A percentile compares a stretch with the other conserved stretches of the same genome.
Evolutionary conservation across 2,888 invertebrate genomes (phyloP).

Genomic region (Dexiosoma caninum): DNA sequence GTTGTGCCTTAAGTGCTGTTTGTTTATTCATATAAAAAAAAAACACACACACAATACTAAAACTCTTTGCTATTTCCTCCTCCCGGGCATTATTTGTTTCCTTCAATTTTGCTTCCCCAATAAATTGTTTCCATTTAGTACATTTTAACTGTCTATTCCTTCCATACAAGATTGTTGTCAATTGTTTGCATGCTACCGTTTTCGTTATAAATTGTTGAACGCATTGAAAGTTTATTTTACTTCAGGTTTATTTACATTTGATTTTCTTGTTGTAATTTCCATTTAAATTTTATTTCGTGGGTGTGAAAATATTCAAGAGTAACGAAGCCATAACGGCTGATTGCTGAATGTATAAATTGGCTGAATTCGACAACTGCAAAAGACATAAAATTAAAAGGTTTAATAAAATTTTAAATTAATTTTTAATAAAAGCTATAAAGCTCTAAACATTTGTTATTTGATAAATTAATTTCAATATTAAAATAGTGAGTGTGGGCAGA

Average conservation of each 20-base stretch:
- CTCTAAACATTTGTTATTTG: too few relatives aligned
- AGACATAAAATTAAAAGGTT: background rate
- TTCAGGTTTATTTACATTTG: background rate
- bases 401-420: too few relatives aligned
- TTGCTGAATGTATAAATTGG: background rate
- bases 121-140: background rate
- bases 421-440: too few relatives aligned
- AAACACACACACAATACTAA: too few relatives aligned
- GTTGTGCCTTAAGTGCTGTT: background rate
- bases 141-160: background rate
- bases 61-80: background rate
- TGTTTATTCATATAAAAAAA: slow-evolving; percentile 34
- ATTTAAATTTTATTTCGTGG: background rate
- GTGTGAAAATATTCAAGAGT: background rate
- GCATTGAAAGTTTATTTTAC: background rate
- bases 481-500: too few relatives aligned
- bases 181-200: background rate
- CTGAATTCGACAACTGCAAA: slow-evolving; percentile 9
- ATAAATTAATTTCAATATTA: too few relatives aligned
- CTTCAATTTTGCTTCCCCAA: background rate
- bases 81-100: background rate
- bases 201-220: background rate
- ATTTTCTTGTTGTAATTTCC: slow-evolving; percentile 23
- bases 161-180: background rate
- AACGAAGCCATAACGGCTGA: background rate